phyloP scores from a whole-genome alignment of 2,888 invertebrate species.

The Pandemis cinnamomeana region DNA sequence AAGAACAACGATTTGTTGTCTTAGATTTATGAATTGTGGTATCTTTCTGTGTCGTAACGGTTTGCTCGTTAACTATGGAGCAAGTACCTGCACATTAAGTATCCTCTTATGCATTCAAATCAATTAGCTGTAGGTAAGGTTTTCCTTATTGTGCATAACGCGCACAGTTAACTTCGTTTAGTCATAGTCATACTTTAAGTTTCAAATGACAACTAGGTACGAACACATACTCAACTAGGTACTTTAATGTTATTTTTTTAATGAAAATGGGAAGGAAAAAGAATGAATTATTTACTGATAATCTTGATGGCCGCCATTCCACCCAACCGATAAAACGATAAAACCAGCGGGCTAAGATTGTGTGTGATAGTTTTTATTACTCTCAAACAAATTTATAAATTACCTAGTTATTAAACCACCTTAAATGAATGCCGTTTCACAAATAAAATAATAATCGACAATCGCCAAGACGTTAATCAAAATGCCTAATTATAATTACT shows the following conservation, averaged over 20 bases:
- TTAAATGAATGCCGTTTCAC: not conserved
- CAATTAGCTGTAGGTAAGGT: constrained; percentile 42
- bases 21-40: constrained; percentile 54
- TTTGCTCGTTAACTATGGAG: constrained; percentile 48
- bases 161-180: constrained; percentile 10
- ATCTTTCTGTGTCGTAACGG: constrained; percentile 57
- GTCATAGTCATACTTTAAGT: not conserved
- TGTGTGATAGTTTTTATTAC: too few relatives aligned
- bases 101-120: constrained; percentile 47
- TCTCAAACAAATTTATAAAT: not conserved
- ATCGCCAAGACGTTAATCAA: constrained; percentile 20
- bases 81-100: constrained; percentile 31
- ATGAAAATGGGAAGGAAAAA: too few relatives aligned
- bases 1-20: constrained; percentile 59
- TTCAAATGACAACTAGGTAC: not conserved
- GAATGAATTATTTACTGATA: too few relatives aligned
- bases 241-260: too few relatives aligned
- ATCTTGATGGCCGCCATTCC: too few relatives aligned
- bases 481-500: constrained; percentile 36
- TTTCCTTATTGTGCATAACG: constrained; percentile 25
- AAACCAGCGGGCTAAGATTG: too few relatives aligned
- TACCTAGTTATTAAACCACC: not conserved
- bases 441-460: not conserved
- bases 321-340: too few relatives aligned
- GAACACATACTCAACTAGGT: not conserved